These are phyloP conservation scores for Chionis minor DNA, from an alignment of 2,113 vertebrate genomes.

Conservation along the genomic window DNA sequence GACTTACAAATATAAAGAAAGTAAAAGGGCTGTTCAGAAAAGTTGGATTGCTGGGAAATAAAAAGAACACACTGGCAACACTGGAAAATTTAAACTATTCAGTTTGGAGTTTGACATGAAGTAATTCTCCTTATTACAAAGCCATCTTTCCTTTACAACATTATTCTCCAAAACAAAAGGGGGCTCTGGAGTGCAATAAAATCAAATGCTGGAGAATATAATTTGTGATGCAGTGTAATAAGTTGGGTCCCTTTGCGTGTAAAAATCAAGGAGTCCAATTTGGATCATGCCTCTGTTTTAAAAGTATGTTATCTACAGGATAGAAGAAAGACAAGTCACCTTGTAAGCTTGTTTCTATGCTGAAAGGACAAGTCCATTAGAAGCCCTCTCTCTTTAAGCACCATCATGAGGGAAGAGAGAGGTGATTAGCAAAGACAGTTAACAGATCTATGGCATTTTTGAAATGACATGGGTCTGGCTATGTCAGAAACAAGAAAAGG, in stretches of 20 bases:
- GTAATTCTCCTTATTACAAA: neutral
- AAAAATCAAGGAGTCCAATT: neutral
- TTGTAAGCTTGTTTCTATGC: neutral
- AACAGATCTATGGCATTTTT: neutral
- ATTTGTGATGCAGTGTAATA: neutral
- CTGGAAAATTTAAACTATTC: neutral
- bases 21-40: neutral
- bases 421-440: neutral
- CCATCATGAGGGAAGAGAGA: neutral
- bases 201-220: neutral
- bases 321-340: neutral
- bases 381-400: neutral
- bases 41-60: neutral
- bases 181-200: neutral
- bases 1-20: neutral
- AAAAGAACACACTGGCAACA: neutral
- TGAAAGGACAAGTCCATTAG: neutral
- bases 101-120: neutral
- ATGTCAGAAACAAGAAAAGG: neutral
- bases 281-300: neutral
- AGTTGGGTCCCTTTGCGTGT: rapidly evolving
- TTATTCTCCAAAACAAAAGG: neutral
- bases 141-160: neutral
- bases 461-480: neutral
- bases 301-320: neutral